Conservation (phyloP, 1,140 invertebrate species). For the Marisa cornuarietis region DNA sequence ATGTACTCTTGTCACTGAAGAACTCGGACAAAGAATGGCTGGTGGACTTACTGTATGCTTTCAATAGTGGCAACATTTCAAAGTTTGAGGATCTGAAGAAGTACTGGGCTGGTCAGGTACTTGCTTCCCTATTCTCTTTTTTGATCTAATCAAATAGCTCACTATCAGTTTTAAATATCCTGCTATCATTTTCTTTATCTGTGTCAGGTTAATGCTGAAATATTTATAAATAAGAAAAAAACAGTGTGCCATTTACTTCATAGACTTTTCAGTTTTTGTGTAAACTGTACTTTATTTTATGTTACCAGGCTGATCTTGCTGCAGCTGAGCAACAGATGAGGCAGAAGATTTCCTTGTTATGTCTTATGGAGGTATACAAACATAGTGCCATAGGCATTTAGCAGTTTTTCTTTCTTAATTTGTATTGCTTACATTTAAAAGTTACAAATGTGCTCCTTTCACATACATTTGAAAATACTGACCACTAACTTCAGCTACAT, state of each 20-base stretch:
- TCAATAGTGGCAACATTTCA: conserved; percentile 90
- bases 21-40: conserved; percentile 88
- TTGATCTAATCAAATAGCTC: neutral
- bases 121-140: neutral
- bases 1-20: conserved; percentile 85
- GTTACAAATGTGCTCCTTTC: no score
- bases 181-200: no score
- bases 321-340: conserved; percentile 84
- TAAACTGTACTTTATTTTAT: neutral
- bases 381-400: neutral
- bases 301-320: conserved; percentile 81
- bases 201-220: no score
- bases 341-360: conserved; percentile 93
- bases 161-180: neutral
- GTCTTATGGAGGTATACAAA: conserved; percentile 88
- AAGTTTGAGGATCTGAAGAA: conserved; percentile 85
- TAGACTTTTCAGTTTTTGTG: neutral
- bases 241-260: no score
- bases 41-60: conserved; percentile 87
- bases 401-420: no score
- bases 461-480: no score
- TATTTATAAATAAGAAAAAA: no score
- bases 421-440: no score
- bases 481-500: no score
- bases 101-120: conserved; percentile 77